Conservation (phyloP, 2,888 invertebrate species). For the Chloromyia formosa region DNA sequence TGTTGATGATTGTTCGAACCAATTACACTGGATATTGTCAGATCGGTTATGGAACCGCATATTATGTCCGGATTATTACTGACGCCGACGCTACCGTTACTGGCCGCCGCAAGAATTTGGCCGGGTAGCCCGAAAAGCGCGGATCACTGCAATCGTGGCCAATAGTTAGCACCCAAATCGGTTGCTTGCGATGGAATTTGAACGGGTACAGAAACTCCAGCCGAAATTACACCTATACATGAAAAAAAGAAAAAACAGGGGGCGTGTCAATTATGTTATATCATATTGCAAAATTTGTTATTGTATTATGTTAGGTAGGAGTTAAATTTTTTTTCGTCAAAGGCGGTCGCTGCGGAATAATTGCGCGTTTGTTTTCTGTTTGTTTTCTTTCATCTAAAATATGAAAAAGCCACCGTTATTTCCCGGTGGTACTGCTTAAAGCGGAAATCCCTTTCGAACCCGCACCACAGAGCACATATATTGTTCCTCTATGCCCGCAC, state of each 20-base stretch:
- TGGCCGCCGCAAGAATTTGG: slow-evolving; percentile 69
- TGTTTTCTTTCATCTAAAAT: no score
- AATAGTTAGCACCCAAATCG: slow-evolving; percentile 82
- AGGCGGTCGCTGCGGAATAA: no score
- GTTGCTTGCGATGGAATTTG: slow-evolving; percentile 89
- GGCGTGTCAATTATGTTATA: no score
- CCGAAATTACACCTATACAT: slow-evolving; percentile 85
- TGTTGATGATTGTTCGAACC: slow-evolving; percentile 31
- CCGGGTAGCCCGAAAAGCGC: slow-evolving; percentile 85
- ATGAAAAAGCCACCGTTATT: no score
- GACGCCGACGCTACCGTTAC: slow-evolving; percentile 59
- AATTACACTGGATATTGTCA: slow-evolving; percentile 30
- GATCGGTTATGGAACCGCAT: slow-evolving; percentile 5
- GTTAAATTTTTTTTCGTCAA: no score
- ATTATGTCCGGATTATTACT: background rate
- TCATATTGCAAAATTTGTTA: background rate
- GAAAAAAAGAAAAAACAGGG: background rate
- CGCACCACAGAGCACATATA: no score
- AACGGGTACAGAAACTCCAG: slow-evolving; percentile 90
- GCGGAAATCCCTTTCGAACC: no score
- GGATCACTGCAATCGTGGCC: slow-evolving; percentile 94
- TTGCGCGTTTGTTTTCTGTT: no score
- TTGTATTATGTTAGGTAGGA: no score
- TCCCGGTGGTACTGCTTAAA: no score
- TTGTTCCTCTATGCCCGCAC: no score